Evolutionary conservation across 2,797 vertebrate species (phyloP).

Genomic region (Rhincodon typus): DNA sequence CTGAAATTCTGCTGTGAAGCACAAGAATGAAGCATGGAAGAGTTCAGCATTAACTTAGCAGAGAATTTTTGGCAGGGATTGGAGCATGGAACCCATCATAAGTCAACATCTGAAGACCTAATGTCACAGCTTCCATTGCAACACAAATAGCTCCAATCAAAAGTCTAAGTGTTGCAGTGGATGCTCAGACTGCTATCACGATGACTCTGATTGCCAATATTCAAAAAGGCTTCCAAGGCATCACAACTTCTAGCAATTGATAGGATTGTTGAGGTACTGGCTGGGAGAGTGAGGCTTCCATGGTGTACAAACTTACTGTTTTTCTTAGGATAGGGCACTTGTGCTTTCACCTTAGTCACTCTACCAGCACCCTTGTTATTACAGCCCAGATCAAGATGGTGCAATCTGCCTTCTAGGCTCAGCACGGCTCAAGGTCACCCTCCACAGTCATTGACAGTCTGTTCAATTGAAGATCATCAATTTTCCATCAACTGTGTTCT

Average conservation of each 20-base stretch:
- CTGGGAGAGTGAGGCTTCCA: neutral
- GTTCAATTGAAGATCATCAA: neutral
- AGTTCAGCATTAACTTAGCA: neutral
- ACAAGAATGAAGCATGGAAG: no score
- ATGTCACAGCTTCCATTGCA: neutral
- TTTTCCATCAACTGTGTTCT: neutral
- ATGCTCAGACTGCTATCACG: neutral
- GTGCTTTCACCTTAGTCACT: neutral
- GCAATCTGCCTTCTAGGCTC: neutral
- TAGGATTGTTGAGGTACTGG: neutral
- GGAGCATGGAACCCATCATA: no score
- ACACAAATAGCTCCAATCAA: neutral
- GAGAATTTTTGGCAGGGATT: neutral
- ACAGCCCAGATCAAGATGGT: neutral
- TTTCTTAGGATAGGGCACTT: no score
- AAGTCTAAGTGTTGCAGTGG: neutral
- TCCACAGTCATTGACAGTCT: neutral
- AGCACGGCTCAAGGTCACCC: neutral
- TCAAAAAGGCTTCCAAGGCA: neutral
- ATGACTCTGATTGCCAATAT: neutral
- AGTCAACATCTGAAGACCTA: no score
- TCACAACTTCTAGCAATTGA: neutral
- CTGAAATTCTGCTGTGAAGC: no score
- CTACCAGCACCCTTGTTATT: neutral
- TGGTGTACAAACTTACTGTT: no score